Conservation (phyloP, 2,113 vertebrate species). For the Chlamydotis undulata region DNA sequence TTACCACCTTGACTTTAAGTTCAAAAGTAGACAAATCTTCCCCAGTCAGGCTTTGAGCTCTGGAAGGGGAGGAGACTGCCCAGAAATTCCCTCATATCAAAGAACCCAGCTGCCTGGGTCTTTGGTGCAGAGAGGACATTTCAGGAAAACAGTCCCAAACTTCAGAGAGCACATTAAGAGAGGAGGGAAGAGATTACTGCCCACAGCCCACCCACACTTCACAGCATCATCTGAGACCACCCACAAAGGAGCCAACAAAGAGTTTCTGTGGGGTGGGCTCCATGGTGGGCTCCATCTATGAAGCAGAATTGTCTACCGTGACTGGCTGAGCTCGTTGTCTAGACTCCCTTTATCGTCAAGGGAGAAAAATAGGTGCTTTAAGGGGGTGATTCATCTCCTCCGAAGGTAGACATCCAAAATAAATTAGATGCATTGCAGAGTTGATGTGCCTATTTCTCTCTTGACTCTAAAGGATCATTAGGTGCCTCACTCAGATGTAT, state of each 20-base stretch:
- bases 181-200: conserved; percentile 27
- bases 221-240: neutral
- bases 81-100: neutral
- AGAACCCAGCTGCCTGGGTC: neutral
- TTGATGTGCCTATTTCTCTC: conserved; percentile 57
- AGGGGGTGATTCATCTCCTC: conserved; percentile 60
- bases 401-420: conserved; percentile 61
- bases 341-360: conserved; percentile 40
- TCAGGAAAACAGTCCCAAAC: neutral
- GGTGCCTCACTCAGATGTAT: conserved; percentile 37
- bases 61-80: neutral
- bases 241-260: conserved; percentile 40
- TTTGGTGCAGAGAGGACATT: neutral
- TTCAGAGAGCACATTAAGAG: neutral
- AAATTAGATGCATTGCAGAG: conserved; percentile 62
- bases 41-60: neutral
- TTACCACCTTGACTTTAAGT: neutral
- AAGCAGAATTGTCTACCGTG: neutral
- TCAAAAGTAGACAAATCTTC: neutral
- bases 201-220: conserved; percentile 24
- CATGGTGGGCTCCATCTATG: conserved; percentile 21
- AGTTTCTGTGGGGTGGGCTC: conserved; percentile 4
- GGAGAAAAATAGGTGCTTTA: conserved; percentile 60
- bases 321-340: conserved; percentile 45
- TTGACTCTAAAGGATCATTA: conserved; percentile 61